phyloP scores from a whole-genome alignment of 1,140 invertebrate species.

The Drosophila pachea region DNA sequence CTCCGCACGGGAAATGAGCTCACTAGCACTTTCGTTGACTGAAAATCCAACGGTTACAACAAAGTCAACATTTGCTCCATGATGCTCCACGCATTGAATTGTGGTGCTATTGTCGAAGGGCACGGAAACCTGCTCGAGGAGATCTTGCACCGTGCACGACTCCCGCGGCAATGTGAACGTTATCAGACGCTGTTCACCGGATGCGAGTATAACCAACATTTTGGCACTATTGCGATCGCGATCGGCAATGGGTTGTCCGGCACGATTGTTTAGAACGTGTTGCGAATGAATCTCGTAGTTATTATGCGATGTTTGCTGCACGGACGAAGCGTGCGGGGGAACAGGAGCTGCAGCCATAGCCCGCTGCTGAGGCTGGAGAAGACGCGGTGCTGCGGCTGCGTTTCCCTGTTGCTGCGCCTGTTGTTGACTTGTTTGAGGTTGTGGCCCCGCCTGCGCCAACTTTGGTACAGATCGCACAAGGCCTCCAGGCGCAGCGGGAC shows the following conservation, averaged over 20 bases:
- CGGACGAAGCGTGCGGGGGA: slow-evolving; percentile 51
- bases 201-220: slow-evolving; percentile 86
- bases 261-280: slow-evolving; percentile 73
- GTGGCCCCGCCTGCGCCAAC: slow-evolving; percentile 25
- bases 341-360: slow-evolving; percentile 14
- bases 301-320: slow-evolving; percentile 73
- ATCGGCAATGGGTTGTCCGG: slow-evolving; percentile 62
- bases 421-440: slow-evolving; percentile 24
- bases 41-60: slow-evolving; percentile 84
- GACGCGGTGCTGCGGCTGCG: slow-evolving; percentile 4
- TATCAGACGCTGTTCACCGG: slow-evolving; percentile 87
- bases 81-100: slow-evolving; percentile 85
- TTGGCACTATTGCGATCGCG: slow-evolving; percentile 83
- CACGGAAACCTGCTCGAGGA: slow-evolving; percentile 86
- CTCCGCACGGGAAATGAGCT: slow-evolving; percentile 74
- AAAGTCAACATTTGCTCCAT: slow-evolving; percentile 86
- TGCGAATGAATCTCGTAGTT: slow-evolving; percentile 77
- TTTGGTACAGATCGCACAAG: slow-evolving; percentile 53
- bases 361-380: slow-evolving; percentile 20
- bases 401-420: slow-evolving; percentile 21
- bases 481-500: slow-evolving; percentile 23
- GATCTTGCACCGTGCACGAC: slow-evolving; percentile 88
- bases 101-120: slow-evolving; percentile 82
- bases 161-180: slow-evolving; percentile 88
- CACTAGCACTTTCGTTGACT: slow-evolving; percentile 71